phyloP scores from a whole-genome alignment of 2,888 invertebrate species.

The Unio pictorum region DNA sequence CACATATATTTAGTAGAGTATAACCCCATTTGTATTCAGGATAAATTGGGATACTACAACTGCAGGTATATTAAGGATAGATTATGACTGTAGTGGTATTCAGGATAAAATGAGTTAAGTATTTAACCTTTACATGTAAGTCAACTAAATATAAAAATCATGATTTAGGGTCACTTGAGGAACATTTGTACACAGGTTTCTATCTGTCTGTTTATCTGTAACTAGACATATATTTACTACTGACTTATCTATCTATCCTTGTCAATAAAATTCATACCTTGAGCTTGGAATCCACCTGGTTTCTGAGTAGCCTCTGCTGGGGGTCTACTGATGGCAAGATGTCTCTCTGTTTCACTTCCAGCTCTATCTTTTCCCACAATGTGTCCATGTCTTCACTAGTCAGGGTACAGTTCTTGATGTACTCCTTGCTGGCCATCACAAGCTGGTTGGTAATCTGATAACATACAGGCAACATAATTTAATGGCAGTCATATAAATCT shows the following conservation, averaged over 20 bases:
- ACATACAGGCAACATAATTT: neutral
- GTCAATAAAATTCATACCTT: conserved; percentile 42
- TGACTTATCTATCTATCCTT: neutral
- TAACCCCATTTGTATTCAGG: too few relatives aligned
- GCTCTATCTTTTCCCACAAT: conserved; percentile 63
- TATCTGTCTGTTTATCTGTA: too few relatives aligned
- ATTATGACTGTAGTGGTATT: too few relatives aligned
- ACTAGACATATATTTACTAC: too few relatives aligned
- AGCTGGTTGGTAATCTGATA: conserved; percentile 69
- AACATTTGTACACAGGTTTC: too few relatives aligned
- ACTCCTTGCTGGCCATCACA: conserved; percentile 69
- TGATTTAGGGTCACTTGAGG: too few relatives aligned
- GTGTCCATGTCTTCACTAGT: conserved; percentile 60
- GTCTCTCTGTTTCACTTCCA: conserved; percentile 56
- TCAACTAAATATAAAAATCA: too few relatives aligned
- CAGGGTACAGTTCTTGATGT: conserved; percentile 63
- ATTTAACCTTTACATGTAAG: too few relatives aligned
- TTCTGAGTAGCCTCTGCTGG: conserved; percentile 54
- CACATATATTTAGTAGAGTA: too few relatives aligned
- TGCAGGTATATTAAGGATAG: too few relatives aligned
- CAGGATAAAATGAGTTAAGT: too few relatives aligned
- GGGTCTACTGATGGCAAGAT: conserved; percentile 37
- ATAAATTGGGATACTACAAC: too few relatives aligned
- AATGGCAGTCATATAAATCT: neutral
- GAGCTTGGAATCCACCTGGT: conserved; percentile 60